These are phyloP conservation scores for Gymnopithys bicolor DNA, from an alignment of 2,797 vertebrate genomes.

Conservation along the genomic window DNA sequence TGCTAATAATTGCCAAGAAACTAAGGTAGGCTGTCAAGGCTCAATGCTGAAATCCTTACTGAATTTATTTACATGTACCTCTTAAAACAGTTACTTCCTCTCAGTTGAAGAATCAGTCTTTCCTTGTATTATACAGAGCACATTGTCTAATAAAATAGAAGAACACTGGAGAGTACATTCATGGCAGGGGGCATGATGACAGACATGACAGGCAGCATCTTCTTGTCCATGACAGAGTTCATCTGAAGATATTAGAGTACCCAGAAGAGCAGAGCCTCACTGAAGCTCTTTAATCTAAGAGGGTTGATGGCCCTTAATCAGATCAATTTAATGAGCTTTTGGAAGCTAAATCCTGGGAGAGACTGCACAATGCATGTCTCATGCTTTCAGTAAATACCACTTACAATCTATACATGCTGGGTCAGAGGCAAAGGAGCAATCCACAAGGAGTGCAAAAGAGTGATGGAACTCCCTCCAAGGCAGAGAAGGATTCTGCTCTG, in stretches of 20 bases:
- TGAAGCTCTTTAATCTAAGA: conserved; percentile 41
- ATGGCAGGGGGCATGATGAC: background rate
- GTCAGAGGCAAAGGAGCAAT: background rate
- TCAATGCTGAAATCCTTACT: background rate
- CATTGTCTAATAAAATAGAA: background rate
- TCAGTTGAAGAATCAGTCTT: background rate
- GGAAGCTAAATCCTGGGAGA: conserved; percentile 39
- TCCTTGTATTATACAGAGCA: background rate
- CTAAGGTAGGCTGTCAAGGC: background rate
- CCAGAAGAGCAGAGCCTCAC: background rate
- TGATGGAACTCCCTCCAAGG: background rate
- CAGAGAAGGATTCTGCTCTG: background rate
- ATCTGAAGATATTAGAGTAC: background rate
- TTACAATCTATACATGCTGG: background rate
- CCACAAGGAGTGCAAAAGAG: background rate
- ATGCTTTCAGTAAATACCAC: background rate
- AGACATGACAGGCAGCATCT: background rate
- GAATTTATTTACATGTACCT: background rate
- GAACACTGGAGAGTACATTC: background rate
- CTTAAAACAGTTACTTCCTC: background rate
- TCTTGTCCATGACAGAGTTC: background rate
- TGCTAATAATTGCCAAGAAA: background rate
- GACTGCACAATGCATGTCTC: background rate
- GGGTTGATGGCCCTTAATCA: conserved; percentile 51
- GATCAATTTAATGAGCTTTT: conserved; percentile 64